A percentile compares a stretch with the other conserved stretches of the same genome.
These are phyloP conservation scores for Etheostoma cragini DNA, from an alignment of 2,113 vertebrate genomes.

Conservation along the genomic window DNA sequence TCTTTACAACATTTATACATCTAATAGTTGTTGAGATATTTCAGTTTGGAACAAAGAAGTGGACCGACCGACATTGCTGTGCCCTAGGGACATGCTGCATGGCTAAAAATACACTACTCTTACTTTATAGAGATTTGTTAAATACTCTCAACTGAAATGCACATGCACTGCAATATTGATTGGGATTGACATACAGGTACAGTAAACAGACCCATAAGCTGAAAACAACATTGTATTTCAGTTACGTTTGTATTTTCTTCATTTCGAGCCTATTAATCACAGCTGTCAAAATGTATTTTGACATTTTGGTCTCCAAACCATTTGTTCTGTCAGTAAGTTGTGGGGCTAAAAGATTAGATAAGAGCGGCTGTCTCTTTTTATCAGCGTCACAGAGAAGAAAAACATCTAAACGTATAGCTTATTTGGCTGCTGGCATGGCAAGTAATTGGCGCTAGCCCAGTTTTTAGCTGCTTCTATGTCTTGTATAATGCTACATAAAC, in stretches of 20 bases:
- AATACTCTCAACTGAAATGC: not conserved
- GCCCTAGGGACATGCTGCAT: not conserved
- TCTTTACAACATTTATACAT: not conserved
- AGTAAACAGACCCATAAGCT: not conserved
- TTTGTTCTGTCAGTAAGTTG: slow-evolving; percentile 33
- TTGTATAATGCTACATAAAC: slow-evolving; percentile 35
- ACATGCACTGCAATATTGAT: not conserved
- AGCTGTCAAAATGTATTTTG: slow-evolving; percentile 22
- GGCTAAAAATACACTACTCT: slow-evolving; percentile 4
- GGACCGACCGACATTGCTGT: not conserved
- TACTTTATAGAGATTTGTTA: not conserved
- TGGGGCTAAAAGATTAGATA: slow-evolving; percentile 50
- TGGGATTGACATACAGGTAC: not conserved
- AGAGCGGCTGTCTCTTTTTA: slow-evolving; percentile 50
- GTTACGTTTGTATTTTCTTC: not conserved
- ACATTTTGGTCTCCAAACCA: slow-evolving; percentile 49
- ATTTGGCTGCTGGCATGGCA: slow-evolving; percentile 55
- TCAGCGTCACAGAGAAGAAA: slow-evolving; percentile 45
- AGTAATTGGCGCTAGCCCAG: slow-evolving; percentile 62
- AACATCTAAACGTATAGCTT: slow-evolving; percentile 58
- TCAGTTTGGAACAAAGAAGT: slow-evolving; percentile 1
- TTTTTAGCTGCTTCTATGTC: slow-evolving; percentile 49
- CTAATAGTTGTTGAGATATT: not conserved
- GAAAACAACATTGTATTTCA: not conserved
- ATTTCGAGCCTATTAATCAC: slow-evolving; percentile 10